These are phyloP conservation scores for Vannuccia rotundouncinata DNA, from an alignment of 2,888 invertebrate genomes.

Conservation along the genomic window DNA sequence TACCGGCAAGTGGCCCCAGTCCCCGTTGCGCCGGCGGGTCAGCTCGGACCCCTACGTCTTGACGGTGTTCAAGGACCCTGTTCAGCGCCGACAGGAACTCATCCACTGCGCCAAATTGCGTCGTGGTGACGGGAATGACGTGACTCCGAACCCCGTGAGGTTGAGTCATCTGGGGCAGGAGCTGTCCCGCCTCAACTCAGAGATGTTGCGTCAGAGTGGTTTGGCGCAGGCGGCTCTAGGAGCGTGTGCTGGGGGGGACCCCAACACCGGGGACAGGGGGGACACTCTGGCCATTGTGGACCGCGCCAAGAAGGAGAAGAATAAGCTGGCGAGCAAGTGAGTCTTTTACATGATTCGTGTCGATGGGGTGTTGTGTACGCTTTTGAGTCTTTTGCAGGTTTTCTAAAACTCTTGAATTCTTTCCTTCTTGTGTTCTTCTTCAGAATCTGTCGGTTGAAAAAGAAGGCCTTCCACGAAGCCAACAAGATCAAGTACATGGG, in stretches of 20 bases:
- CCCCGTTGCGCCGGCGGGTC: neutral
- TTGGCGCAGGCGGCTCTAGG: neutral
- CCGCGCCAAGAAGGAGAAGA: constrained; percentile 76
- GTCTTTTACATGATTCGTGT: constrained; percentile 34
- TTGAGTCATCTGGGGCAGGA: constrained; percentile 82
- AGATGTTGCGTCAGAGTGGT: constrained; percentile 60
- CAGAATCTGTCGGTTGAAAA: constrained; percentile 88
- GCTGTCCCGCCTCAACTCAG: constrained; percentile 76
- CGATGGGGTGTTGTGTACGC: too few species aligned
- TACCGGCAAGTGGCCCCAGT: neutral
- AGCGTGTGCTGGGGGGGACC: neutral
- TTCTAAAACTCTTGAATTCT: neutral
- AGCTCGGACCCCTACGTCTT: constrained; percentile 67
- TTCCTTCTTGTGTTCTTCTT: constrained; percentile 42
- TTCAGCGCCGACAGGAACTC: constrained; percentile 32
- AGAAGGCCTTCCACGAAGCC: constrained; percentile 97
- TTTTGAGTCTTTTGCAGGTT: neutral
- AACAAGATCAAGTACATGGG: constrained; percentile 91
- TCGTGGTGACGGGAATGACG: constrained; percentile 92
- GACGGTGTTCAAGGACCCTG: constrained; percentile 70
- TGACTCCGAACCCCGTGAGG: constrained; percentile 88
- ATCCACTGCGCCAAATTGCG: constrained; percentile 68
- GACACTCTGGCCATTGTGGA: constrained; percentile 21
- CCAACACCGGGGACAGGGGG: neutral
- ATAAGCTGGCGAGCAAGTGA: constrained; percentile 80